These are phyloP conservation scores for Pteronotus mesoamericanus DNA, from an alignment of 2,797 vertebrate genomes.

Conservation along the genomic window DNA sequence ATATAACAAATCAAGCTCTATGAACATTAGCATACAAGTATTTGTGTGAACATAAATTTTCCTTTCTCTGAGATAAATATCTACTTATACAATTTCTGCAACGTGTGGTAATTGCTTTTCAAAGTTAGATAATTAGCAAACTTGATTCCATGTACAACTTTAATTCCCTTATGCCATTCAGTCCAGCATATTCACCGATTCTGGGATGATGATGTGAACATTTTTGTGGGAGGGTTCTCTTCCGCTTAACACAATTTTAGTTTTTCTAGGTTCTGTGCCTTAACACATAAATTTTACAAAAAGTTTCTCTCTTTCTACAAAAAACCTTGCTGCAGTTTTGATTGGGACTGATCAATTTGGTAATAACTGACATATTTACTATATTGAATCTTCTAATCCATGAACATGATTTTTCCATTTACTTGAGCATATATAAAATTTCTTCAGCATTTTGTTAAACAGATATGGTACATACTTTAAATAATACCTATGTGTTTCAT, in stretches of 20 bases:
- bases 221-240: background rate
- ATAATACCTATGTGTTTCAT: background rate
- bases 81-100: background rate
- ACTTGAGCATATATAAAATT: background rate
- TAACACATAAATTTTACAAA: background rate
- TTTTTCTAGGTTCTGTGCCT: background rate
- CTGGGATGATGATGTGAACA: background rate
- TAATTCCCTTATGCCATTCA: background rate
- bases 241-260: background rate
- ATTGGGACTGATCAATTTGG: background rate
- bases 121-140: background rate
- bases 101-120: background rate
- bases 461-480: background rate
- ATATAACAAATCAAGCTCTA: background rate
- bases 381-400: background rate
- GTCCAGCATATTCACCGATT: background rate
- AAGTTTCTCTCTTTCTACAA: background rate
- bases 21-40: background rate
- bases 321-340: background rate
- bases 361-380: background rate
- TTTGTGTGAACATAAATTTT: background rate
- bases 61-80: background rate
- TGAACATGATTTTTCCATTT: background rate
- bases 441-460: background rate
- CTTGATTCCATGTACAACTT: background rate